Percentiles rank a stretch among this genome's conserved stretches.
Conservation (phyloP, 2,113 vertebrate species). For the Tachycineta bicolor region DNA sequence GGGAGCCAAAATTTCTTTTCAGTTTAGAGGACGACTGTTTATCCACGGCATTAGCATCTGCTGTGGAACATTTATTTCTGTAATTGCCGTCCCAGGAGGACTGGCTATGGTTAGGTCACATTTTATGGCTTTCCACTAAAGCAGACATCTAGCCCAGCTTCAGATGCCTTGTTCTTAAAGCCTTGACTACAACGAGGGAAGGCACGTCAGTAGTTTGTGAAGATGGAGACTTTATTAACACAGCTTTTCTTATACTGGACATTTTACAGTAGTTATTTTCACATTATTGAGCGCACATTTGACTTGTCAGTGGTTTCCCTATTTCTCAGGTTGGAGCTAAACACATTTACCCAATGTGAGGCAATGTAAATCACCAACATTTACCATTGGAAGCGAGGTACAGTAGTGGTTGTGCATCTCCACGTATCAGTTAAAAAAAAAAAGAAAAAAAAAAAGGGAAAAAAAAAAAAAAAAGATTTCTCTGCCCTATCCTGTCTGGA, state of each 20-base stretch:
- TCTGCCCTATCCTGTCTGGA: background rate
- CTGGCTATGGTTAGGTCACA: slow-evolving; percentile 2
- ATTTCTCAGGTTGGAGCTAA: background rate
- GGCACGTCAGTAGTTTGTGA: background rate
- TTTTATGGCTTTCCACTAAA: slow-evolving; percentile 57
- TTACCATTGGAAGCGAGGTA: background rate
- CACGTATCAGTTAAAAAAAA: background rate
- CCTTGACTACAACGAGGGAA: background rate
- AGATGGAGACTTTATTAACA: background rate
- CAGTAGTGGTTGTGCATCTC: background rate
- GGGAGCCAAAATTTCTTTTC: slow-evolving; percentile 33
- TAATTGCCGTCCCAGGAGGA: slow-evolving; percentile 61
- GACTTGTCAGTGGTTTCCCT: background rate
- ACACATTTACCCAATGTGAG: background rate
- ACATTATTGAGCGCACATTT: background rate
- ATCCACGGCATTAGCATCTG: slow-evolving; percentile 55
- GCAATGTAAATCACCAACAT: background rate
- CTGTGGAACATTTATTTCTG: slow-evolving; percentile 59
- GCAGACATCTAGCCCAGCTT: slow-evolving; percentile 20
- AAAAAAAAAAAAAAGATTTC: background rate
- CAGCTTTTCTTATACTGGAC: background rate
- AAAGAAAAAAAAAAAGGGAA: no score
- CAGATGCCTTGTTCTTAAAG: slow-evolving; percentile 17
- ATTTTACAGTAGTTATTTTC: background rate
- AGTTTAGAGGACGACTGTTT: slow-evolving; percentile 50